Base-by-base conservation (phyloP, 2,797 vertebrate genomes). In the Phrynocephalus guinanensis region DNA sequence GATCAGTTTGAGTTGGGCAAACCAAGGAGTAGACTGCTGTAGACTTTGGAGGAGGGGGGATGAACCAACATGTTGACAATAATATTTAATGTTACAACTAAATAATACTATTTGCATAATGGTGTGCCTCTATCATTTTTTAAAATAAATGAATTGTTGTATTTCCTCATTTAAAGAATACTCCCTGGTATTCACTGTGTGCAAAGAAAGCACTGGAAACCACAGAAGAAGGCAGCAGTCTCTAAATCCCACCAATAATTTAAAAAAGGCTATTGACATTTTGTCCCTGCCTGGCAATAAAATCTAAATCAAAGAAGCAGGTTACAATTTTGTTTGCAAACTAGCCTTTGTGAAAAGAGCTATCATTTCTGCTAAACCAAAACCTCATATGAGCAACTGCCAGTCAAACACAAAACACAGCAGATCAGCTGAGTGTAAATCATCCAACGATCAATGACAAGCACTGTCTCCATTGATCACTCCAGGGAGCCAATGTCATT, bases 311-410 rank as follows among this genome's bases (percentile, higher is more conserved):
- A 83, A 88, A 80, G 84, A 50, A 89, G n/a, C 3, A 83, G 8
- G 3, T 82, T 89, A 70, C 24, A 91, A 70, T 71, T 83, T 66
- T 89, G n/a, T 92, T 95, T 91, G 56, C 60, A 91, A 92, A 91
- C 26, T 16, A 85, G 4, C 26, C 20, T 70, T 92, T 90, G 3
- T n/a, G 67, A 92, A 71, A 48, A 92, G 52, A 91, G 22, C 44
- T 28, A 33, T 13, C 30, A 72, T 6, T 86, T 89, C 75, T 86
- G 18, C 73, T 89, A 93, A 94, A 91, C n/a, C 50, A 8, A 85
- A 83, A n/a, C 73, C 24, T 92, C 60, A 18, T 33, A 79, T 76
- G 71, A 93, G 85, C 80, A 89, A 85, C 83, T 75, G 50, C 90
- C 85, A 92, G 8, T 90, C 85, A 91, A 87, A 89, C 15, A 83